Conservation (phyloP, 2,113 vertebrate genomes). For the Thermophis baileyi region DNA sequence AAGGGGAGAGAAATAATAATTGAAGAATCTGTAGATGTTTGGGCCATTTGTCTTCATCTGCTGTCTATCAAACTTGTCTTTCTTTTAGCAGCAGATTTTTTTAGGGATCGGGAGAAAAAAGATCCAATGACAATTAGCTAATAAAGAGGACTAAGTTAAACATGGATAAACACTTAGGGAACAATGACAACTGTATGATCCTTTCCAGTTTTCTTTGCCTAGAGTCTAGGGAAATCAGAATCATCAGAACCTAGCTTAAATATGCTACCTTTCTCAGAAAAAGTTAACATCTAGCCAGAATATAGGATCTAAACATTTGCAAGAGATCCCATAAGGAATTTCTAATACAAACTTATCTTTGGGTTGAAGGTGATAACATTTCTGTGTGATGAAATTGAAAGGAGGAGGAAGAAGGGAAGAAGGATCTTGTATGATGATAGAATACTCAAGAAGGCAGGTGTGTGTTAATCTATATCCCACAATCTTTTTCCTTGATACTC, state of each 20-base stretch:
- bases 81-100: neutral
- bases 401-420: neutral
- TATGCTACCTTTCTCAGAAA: neutral
- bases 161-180: neutral
- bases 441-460: neutral
- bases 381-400: neutral
- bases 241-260: neutral
- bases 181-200: neutral
- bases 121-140: neutral
- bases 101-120: neutral
- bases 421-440: neutral
- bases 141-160: neutral
- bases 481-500: neutral
- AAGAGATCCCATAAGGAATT: neutral
- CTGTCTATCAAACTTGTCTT: neutral
- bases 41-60: neutral
- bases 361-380: neutral
- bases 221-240: neutral
- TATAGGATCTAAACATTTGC: neutral
- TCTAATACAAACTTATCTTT: neutral
- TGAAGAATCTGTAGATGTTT: neutral
- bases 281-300: neutral
- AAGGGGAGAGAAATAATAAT: neutral
- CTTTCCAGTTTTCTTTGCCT: neutral
- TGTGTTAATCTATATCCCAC: neutral